phyloP scores from a whole-genome alignment of 1,140 invertebrate genomes.

The Neodiprion pinetum region DNA sequence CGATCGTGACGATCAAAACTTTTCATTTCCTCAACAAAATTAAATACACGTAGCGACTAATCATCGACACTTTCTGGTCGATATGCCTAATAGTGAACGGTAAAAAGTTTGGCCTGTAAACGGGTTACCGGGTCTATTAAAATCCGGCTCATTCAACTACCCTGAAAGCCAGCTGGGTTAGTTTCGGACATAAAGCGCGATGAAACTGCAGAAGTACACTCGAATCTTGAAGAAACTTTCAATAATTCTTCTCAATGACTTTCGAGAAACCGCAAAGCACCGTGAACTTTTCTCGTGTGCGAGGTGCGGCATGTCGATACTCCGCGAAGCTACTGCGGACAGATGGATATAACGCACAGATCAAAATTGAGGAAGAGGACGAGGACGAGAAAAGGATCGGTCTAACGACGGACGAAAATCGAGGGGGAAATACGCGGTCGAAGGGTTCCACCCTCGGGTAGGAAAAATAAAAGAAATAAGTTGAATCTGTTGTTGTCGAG shows the following conservation, averaged over 20 bases:
- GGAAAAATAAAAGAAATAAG: conserved; percentile 18
- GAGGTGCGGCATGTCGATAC: not conserved
- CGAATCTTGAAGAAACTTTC: conserved; percentile 37
- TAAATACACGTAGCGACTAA: no score
- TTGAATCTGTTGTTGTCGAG: conserved; percentile 26
- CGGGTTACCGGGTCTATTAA: conserved; percentile 1
- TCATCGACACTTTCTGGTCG: no score
- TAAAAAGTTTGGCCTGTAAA: not conserved
- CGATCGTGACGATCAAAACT: no score
- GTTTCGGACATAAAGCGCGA: not conserved
- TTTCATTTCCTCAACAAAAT: no score
- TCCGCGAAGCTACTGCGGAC: not conserved
- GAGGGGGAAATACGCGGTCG: no score
- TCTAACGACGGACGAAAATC: no score
- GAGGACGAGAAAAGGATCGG: no score
- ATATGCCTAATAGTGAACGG: no score
- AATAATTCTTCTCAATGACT: conserved; percentile 52
- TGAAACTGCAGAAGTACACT: not conserved
- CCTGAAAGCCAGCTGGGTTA: not conserved
- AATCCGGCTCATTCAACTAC: not conserved
- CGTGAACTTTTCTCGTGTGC: conserved; percentile 32
- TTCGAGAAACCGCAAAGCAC: conserved; percentile 37
- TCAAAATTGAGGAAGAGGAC: not conserved
- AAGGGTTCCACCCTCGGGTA: not conserved
- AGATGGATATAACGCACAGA: not conserved